phyloP scores from a whole-genome alignment of 2,797 vertebrate species.

The Etheostoma nigrum region DNA sequence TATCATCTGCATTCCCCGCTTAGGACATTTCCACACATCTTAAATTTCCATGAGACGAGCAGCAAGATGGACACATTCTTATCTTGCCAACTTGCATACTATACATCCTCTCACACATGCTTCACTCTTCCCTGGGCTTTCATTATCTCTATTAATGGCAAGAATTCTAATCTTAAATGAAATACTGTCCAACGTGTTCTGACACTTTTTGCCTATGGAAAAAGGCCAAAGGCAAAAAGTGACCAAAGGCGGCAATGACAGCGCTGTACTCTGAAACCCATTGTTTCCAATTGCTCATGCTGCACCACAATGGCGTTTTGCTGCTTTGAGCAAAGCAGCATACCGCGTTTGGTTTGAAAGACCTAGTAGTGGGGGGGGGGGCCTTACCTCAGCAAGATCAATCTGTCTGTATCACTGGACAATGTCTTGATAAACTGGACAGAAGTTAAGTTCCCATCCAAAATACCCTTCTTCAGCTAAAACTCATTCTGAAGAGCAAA shows the following conservation, averaged over 20 bases:
- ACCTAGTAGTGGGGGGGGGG: too few species aligned
- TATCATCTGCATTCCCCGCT: slow-evolving; percentile 67
- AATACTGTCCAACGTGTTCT: not conserved
- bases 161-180: not conserved
- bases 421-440: not conserved
- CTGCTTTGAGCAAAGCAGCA: too few species aligned
- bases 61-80: slow-evolving; percentile 56
- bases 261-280: too few species aligned
- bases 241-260: too few species aligned
- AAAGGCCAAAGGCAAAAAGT: too few species aligned
- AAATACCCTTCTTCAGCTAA: too few species aligned
- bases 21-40: slow-evolving; percentile 72
- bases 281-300: too few species aligned
- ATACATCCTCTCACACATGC: slow-evolving; percentile 23
- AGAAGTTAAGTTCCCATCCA: not conserved
- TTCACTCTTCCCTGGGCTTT: slow-evolving; percentile 13
- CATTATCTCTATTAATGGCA: slow-evolving; percentile 29
- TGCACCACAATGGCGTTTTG: too few species aligned
- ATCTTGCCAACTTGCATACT: slow-evolving; percentile 34
- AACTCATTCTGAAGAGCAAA: too few species aligned
- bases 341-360: too few species aligned
- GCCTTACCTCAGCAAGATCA: not conserved
- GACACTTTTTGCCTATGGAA: not conserved
- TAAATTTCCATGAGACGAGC: slow-evolving; percentile 73
- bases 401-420: not conserved